phyloP scores from a whole-genome alignment of 1,140 invertebrate species.

The Sweltsa coloradensis region DNA sequence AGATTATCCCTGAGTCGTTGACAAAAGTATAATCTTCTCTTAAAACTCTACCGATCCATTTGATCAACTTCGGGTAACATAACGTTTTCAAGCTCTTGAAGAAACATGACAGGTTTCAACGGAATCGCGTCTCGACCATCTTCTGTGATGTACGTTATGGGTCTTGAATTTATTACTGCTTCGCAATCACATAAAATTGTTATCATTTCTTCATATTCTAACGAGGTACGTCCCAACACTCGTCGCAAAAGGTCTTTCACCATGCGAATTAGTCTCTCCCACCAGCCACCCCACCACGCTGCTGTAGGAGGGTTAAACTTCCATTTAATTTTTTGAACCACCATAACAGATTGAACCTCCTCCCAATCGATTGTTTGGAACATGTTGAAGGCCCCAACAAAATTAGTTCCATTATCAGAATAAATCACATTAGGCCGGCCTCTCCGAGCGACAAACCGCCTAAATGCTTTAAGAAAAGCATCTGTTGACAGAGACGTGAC shows the following conservation, averaged over 20 bases:
- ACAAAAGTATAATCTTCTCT: too few relatives aligned
- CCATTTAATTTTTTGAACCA: constrained; percentile 23
- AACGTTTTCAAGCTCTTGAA: too few relatives aligned
- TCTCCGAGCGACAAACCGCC: constrained; percentile 24
- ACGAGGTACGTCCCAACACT: too few relatives aligned
- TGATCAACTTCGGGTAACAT: too few relatives aligned
- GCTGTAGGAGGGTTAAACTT: constrained; percentile 31
- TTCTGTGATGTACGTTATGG: too few relatives aligned
- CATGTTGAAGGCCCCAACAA: constrained; percentile 20
- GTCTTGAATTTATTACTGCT: too few relatives aligned
- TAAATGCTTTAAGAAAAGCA: constrained; percentile 21
- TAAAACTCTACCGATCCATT: too few relatives aligned
- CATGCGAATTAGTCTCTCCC: constrained; percentile 25
- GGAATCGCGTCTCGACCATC: too few relatives aligned
- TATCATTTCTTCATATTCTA: too few relatives aligned
- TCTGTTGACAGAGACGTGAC: constrained; percentile 20
- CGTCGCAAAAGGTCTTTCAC: constrained; percentile 21
- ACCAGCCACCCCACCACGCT: constrained; percentile 28
- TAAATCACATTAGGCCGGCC: constrained; percentile 25
- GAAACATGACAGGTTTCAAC: too few relatives aligned
- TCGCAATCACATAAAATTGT: too few relatives aligned
- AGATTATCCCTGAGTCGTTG: too few relatives aligned
- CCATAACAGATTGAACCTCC: constrained; percentile 13
- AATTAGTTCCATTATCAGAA: constrained; percentile 31
- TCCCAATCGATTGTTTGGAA: constrained; percentile 23